These are phyloP conservation scores for Dasypolia templi DNA, from an alignment of 2,888 invertebrate species.

Conservation along the genomic window DNA sequence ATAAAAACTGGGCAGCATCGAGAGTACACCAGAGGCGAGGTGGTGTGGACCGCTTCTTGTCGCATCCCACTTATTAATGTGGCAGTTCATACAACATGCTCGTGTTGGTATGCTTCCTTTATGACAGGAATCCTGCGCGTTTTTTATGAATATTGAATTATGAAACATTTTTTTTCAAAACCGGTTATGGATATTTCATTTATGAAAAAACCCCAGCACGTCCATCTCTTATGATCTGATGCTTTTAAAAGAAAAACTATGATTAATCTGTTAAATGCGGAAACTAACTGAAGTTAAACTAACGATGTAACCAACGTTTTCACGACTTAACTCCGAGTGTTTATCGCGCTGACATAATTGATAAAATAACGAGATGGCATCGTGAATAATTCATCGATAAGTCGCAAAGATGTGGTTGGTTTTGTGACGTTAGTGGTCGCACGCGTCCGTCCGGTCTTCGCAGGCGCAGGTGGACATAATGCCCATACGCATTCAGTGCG, in stretches of 20 bases:
- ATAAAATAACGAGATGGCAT: constrained; percentile 66
- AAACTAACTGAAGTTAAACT: constrained; percentile 3
- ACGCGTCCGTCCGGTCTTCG: constrained; percentile 74
- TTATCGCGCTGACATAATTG: constrained; percentile 62
- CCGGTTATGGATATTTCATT: constrained; percentile 37
- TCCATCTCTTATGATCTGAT: constrained; percentile 6
- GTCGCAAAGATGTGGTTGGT: constrained; percentile 61
- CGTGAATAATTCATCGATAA: constrained; percentile 72
- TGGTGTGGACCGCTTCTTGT: constrained; percentile 68
- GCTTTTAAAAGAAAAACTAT: constrained; percentile 28
- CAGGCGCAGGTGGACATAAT: constrained; percentile 66
- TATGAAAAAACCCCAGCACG: constrained; percentile 10
- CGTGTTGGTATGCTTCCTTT: constrained; percentile 65
- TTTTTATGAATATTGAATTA: constrained; percentile 59
- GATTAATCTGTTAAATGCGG: constrained; percentile 29
- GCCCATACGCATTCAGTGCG: constrained; percentile 68
- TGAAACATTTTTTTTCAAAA: constrained; percentile 45
- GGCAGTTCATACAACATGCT: constrained; percentile 62
- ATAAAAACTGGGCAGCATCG: constrained; percentile 72
- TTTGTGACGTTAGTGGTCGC: constrained; percentile 69
- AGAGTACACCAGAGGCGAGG: constrained; percentile 60
- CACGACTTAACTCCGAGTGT: constrained; percentile 44
- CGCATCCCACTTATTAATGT: constrained; percentile 68
- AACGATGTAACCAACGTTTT: constrained; percentile 34
- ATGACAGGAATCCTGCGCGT: constrained; percentile 51